Conservation (phyloP, 2,797 vertebrate species). For the Crocidura indochinensis region DNA sequence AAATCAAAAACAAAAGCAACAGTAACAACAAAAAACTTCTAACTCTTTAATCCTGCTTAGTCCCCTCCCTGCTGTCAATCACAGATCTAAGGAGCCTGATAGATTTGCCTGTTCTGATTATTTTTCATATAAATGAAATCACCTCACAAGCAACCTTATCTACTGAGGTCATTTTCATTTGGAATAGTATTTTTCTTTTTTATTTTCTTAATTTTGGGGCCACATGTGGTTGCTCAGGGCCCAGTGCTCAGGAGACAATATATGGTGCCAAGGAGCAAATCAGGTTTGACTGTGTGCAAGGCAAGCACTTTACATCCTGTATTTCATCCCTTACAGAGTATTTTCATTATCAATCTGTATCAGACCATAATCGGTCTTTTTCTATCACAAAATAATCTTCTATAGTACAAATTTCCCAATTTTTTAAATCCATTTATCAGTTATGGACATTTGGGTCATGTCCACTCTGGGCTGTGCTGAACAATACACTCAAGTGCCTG, state of each 20-base stretch:
- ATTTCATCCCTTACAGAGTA: background rate
- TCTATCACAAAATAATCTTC: constrained; percentile 18
- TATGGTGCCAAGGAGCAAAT: too few species aligned
- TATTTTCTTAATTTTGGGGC: too few species aligned
- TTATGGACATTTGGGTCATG: background rate
- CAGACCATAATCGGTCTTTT: background rate
- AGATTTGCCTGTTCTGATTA: constrained; percentile 32
- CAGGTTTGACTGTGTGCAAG: too few species aligned
- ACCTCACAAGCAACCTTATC: background rate
- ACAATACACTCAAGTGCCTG: background rate
- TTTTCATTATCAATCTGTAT: background rate
- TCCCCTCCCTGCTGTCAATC: background rate
- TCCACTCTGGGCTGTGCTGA: background rate
- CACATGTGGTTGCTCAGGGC: too few species aligned
- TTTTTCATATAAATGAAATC: background rate
- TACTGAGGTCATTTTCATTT: background rate
- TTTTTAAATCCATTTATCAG: background rate
- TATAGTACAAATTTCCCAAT: accelerated
- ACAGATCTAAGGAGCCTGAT: background rate
- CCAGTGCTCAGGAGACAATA: too few species aligned
- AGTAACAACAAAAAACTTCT: constrained; percentile 47
- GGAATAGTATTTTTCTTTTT: background rate
- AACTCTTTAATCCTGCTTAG: background rate
- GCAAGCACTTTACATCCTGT: too few species aligned
- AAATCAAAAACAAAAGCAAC: too few species aligned